Percentiles rank a stretch among this genome's conserved stretches.
phyloP scores from a whole-genome alignment of 2,113 vertebrate species.

The Antidorcas marsupialis region DNA sequence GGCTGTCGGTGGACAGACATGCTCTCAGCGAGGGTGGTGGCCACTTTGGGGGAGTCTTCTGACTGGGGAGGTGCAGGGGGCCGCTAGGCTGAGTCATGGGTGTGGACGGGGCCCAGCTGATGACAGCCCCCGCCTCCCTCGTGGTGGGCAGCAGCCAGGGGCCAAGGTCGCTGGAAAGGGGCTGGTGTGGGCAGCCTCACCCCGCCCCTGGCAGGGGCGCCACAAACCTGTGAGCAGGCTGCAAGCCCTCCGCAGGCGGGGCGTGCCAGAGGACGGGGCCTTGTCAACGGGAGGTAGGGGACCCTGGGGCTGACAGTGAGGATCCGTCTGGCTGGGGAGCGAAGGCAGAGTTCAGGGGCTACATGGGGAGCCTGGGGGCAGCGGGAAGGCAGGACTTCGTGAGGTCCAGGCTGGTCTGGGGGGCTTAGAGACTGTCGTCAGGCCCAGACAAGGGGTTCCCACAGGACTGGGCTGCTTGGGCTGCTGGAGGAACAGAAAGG shows the following conservation, averaged over 20 bases:
- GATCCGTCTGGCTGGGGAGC: not conserved
- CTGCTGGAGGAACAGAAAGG: not conserved
- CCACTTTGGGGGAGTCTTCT: not conserved
- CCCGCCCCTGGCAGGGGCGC: not conserved
- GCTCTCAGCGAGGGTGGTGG: not conserved
- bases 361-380: not conserved
- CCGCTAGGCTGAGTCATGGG: not conserved
- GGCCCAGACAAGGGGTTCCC: accelerated
- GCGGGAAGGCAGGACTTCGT: accelerated
- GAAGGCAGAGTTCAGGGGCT: not conserved
- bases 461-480: accelerated
- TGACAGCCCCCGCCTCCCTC: too few relatives aligned
- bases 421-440: accelerated
- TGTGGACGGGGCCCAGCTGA: not conserved
- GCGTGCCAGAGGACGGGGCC: too few relatives aligned
- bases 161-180: accelerated
- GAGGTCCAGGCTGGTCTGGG: accelerated
- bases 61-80: not conserved
- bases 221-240: not conserved
- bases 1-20: accelerated
- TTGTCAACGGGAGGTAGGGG: not conserved
- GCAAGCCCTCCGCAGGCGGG: accelerated
- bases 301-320: accelerated
- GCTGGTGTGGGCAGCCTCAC: accelerated
- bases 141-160: not conserved